Evolutionary conservation across 2,888 invertebrate genomes (phyloP), one percentile per base, ranked within the genome.

Genomic region (Polyommatus iphigenia): DNA sequence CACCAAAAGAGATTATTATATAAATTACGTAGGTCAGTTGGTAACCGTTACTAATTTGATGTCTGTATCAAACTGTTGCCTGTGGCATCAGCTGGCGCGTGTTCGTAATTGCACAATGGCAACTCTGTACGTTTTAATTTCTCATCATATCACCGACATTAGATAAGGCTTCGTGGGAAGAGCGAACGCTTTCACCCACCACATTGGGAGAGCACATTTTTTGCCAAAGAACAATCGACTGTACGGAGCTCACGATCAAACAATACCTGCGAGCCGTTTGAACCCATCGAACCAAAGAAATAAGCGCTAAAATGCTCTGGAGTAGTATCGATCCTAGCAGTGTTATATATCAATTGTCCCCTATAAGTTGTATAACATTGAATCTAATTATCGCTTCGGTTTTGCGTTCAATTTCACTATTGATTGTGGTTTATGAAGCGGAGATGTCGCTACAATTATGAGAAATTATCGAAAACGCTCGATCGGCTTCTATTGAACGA

Each of bases 141-240:
- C 83, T 81, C 80, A 79, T 80, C 81, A 79, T 81, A 81, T 83
- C 80, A 83, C 80, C 80, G 79, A 82, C 83, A 80, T 89, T 87
- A 88, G 88, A 86, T 88, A 87, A 89, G 86, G 82, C 80, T 78
- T 75, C 87, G 89, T 89, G 89, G 84, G 89, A 89, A 87, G 76
- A 83, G 77, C 81, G 83, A 82, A 82, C 84, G 85, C 83, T 86
- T 86, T 86, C 86, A 84, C 84, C 81, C 79, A 82, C 71, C 77
- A 80, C 81, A 82, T 82, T 80, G 82, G 83, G 82, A 83, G 83
- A 82, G 85, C 80, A 77, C 80, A 82, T 83, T 88, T 88, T 89
- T 85, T 86, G 85, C 82, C 80, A 41, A 36, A 78, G 81, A 84
- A 84, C 84, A 84, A 84, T 83, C 78, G 82, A 78, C 77, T 80